Conservation (phyloP, 2,888 invertebrate species). For the Rosalia funebris region DNA sequence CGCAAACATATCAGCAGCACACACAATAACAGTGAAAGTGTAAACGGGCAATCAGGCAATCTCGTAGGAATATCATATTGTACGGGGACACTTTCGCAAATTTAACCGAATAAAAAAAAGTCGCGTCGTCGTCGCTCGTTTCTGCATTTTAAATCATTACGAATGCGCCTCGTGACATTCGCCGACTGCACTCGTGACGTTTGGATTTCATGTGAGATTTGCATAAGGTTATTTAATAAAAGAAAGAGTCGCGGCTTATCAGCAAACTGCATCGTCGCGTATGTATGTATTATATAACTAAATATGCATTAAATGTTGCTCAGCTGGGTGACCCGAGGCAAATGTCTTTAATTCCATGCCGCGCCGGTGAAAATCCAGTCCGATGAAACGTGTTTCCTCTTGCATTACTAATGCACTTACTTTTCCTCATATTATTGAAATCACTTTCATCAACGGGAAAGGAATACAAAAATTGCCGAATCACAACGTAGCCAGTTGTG, state of each 20-base stretch:
- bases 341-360: background rate
- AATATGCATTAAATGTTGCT: background rate
- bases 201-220: constrained; percentile 35
- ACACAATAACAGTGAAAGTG: constrained; percentile 33
- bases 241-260: constrained; percentile 32
- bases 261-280: constrained; percentile 1
- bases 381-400: background rate
- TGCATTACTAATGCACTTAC: background rate
- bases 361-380: background rate
- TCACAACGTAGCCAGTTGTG: too few relatives aligned
- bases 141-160: constrained; percentile 13
- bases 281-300: background rate
- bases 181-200: constrained; percentile 34
- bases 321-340: background rate
- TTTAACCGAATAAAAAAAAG: background rate
- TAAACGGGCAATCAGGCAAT: constrained; percentile 21
- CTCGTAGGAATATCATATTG: constrained; percentile 19
- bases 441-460: background rate
- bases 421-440: background rate
- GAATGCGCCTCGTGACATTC: constrained; percentile 20
- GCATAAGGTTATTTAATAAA: constrained; percentile 39
- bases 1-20: constrained; percentile 27
- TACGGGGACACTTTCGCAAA: constrained; percentile 25
- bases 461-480: too few relatives aligned
- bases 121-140: background rate